These are phyloP conservation scores for Siderastrea radians DNA, from an alignment of 92 coral and sea anemone species.

Conservation along the genomic window DNA sequence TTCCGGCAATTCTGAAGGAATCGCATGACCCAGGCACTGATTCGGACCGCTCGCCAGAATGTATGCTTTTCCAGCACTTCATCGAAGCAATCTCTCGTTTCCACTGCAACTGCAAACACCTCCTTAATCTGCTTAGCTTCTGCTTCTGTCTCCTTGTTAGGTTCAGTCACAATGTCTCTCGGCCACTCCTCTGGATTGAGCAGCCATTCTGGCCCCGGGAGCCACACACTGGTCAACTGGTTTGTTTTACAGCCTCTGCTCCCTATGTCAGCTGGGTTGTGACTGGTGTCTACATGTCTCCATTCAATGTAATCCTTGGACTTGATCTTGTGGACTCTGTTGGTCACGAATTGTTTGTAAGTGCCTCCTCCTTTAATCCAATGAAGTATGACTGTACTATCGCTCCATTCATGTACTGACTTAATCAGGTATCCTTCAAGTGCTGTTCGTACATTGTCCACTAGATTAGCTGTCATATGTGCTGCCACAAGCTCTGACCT, in stretches of 20 bases:
- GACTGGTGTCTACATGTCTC: slow-evolving; percentile 49
- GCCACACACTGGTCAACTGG: slow-evolving; percentile 22
- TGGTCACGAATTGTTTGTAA: slow-evolving; percentile 17
- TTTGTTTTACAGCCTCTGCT: slow-evolving; percentile 28
- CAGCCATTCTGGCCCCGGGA: slow-evolving; percentile 55
- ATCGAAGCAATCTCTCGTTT: no score
- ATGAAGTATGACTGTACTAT: no score
- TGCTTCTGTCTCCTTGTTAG: neutral
- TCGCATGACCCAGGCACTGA: slow-evolving; percentile 49
- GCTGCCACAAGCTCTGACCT: neutral
- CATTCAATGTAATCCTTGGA: slow-evolving; percentile 39
- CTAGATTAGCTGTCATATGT: neutral
- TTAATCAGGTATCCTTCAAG: slow-evolving; percentile 21
- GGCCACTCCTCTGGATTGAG: slow-evolving; percentile 47
- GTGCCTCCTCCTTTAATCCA: slow-evolving; percentile 10
- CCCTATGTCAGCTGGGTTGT: slow-evolving; percentile 42
- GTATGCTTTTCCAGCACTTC: slow-evolving; percentile 4
- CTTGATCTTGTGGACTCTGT: slow-evolving; percentile 41
- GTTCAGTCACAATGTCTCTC: slow-evolving; percentile 18
- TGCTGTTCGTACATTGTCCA: slow-evolving; percentile 23
- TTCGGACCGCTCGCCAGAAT: slow-evolving; percentile 42
- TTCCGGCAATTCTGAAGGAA: slow-evolving; percentile 49
- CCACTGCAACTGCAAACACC: no score
- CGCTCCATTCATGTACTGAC: slow-evolving; percentile 42
- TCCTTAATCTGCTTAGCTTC: no score